Percentiles rank a stretch among this genome's conserved stretches.
These are phyloP conservation scores for Pocota personata DNA, from an alignment of 2,888 invertebrate genomes.

Conservation along the genomic window DNA sequence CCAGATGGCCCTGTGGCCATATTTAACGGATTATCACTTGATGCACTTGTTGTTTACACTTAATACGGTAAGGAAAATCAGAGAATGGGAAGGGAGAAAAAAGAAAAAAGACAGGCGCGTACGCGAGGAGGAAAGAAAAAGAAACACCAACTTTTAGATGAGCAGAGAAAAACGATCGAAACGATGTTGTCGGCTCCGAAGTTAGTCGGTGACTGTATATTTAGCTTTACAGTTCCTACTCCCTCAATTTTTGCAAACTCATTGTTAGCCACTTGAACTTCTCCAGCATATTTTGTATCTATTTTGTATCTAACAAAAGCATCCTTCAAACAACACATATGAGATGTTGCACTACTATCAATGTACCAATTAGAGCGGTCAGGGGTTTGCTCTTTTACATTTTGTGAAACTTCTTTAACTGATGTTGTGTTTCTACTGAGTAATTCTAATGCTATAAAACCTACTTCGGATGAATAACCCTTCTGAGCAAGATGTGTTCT, in stretches of 20 bases:
- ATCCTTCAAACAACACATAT: slow-evolving; percentile 4
- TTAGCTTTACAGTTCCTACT: slow-evolving; percentile 15
- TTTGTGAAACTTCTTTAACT: neutral
- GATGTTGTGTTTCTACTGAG: neutral
- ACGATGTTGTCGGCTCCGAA: too few relatives aligned
- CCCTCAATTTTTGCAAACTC: neutral
- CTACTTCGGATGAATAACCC: neutral
- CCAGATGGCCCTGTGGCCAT: too few relatives aligned
- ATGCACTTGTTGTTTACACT: too few relatives aligned
- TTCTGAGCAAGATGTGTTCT: neutral
- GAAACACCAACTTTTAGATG: too few relatives aligned
- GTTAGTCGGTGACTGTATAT: too few relatives aligned
- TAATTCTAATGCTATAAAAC: slow-evolving; percentile 2
- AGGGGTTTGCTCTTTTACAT: neutral
- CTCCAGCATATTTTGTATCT: neutral
- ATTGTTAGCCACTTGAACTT: slow-evolving; percentile 31
- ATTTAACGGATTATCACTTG: too few relatives aligned
- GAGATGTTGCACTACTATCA: slow-evolving; percentile 14
- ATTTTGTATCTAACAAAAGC: too few relatives aligned
- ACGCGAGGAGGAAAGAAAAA: too few relatives aligned
- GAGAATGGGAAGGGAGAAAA: too few relatives aligned
- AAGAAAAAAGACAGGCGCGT: too few relatives aligned
- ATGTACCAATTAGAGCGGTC: neutral
- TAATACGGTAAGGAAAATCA: too few relatives aligned
- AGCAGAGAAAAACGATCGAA: too few relatives aligned